These are phyloP conservation scores for Portevinia maculata DNA, from an alignment of 2,888 invertebrate species.

Conservation along the genomic window DNA sequence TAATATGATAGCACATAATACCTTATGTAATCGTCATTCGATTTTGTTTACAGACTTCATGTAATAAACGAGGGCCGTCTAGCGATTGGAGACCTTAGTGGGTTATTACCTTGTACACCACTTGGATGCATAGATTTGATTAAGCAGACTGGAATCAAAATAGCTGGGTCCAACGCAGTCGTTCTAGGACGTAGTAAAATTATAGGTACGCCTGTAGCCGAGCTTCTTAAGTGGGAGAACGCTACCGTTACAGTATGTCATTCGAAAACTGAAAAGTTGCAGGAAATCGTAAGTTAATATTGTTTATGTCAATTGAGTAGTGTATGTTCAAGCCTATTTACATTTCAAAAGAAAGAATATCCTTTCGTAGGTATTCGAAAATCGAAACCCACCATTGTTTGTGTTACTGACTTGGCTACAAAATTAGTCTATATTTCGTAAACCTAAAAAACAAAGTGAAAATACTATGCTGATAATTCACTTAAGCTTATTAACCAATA, in stretches of 20 bases:
- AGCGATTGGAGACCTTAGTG: slow-evolving; percentile 93
- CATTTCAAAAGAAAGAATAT: too few relatives aligned
- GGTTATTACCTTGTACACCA: slow-evolving; percentile 98
- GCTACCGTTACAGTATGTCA: slow-evolving; percentile 99
- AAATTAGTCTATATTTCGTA: too few relatives aligned
- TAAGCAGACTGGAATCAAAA: slow-evolving; percentile 89
- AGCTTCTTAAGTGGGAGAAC: slow-evolving; percentile 97
- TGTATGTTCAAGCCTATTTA: too few relatives aligned
- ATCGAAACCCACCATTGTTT: too few relatives aligned
- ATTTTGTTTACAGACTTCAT: slow-evolving; percentile 86
- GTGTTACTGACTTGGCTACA: too few relatives aligned
- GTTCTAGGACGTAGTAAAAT: slow-evolving; percentile 98
- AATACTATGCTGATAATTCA: too few relatives aligned
- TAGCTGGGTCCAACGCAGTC: slow-evolving; percentile 93
- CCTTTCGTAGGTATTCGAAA: too few relatives aligned
- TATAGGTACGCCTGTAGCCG: slow-evolving; percentile 97
- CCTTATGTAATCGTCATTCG: neutral
- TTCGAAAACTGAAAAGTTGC: slow-evolving; percentile 94
- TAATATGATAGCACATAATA: too few relatives aligned
- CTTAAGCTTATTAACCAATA: too few relatives aligned
- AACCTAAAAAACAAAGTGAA: too few relatives aligned
- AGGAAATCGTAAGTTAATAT: slow-evolving; percentile 85
- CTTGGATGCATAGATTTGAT: slow-evolving; percentile 93
- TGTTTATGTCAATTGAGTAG: neutral
- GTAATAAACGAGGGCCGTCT: slow-evolving; percentile 96